Conservation (phyloP, 2,888 invertebrate species). For the Myopa tessellatipennis region DNA sequence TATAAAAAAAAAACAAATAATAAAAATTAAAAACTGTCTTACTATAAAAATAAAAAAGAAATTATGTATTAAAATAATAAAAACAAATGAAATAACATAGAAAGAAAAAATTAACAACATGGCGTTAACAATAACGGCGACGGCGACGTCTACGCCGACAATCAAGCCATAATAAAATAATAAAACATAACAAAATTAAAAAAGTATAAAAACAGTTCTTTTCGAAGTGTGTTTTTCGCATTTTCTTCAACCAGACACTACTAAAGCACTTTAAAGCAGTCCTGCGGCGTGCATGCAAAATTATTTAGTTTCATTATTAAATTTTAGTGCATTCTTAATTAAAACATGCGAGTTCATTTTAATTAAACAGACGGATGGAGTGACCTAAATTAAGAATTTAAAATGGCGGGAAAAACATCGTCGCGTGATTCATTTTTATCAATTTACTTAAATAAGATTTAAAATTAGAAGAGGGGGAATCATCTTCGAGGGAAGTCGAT, state of each 20-base stretch:
- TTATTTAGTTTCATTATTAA: conserved; percentile 15
- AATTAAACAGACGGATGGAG: conserved; percentile 7
- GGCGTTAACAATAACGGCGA: too few species aligned
- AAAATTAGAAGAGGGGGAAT: not conserved
- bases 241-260: too few species aligned
- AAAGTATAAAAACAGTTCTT: too few species aligned
- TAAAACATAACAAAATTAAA: too few species aligned
- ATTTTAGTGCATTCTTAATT: conserved; percentile 24
- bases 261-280: not conserved
- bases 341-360: conserved; percentile 21
- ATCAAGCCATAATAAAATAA: too few species aligned
- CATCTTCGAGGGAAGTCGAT: too few species aligned
- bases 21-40: not conserved
- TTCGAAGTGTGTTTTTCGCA: too few species aligned
- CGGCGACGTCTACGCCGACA: too few species aligned
- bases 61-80: not conserved
- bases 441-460: not conserved
- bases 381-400: conserved; percentile 22
- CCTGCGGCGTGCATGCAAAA: not conserved
- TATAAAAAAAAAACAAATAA: not conserved
- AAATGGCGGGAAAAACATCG: not conserved
- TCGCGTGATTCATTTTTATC: not conserved
- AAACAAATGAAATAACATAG: not conserved
- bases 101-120: too few species aligned
- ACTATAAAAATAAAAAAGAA: not conserved